Evolutionary conservation across 2,113 vertebrate genomes (phyloP).

Genomic region (Ia io): DNA sequence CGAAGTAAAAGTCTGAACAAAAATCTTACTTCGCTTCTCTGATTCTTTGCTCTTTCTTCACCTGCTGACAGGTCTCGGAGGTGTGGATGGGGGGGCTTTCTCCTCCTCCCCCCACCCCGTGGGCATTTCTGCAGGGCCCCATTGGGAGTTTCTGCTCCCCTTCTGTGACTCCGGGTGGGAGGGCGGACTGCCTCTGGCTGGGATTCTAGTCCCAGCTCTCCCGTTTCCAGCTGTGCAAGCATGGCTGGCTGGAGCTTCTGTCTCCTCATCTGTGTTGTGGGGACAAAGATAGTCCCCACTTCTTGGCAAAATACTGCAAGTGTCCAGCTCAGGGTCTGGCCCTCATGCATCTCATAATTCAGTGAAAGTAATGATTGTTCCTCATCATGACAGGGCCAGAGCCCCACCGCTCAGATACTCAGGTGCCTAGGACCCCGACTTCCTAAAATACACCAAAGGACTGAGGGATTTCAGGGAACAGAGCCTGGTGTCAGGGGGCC

Average conservation of each 20-base stretch:
- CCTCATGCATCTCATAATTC: neutral
- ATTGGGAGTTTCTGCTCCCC: neutral
- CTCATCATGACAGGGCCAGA: neutral
- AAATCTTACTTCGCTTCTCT: neutral
- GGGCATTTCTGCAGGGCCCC: neutral
- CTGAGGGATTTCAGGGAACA: neutral
- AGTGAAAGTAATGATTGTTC: neutral
- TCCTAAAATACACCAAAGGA: neutral
- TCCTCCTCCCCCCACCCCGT: rapidly evolving
- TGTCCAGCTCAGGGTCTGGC: neutral
- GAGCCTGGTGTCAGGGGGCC: neutral
- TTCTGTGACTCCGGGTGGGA: neutral
- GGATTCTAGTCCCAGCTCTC: neutral
- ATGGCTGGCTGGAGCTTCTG: neutral
- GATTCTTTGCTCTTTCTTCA: neutral
- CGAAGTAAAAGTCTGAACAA: neutral
- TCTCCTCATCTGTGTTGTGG: neutral
- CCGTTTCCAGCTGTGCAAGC: neutral
- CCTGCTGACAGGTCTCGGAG: neutral
- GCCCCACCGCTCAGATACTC: neutral
- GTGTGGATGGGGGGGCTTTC: neutral
- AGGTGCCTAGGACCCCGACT: neutral
- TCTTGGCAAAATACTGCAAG: neutral
- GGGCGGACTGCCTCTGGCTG: neutral
- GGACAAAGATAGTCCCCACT: neutral